These are phyloP conservation scores for Sitodiplosis mosellana DNA, from an alignment of 1,140 invertebrate species.

Conservation along the genomic window DNA sequence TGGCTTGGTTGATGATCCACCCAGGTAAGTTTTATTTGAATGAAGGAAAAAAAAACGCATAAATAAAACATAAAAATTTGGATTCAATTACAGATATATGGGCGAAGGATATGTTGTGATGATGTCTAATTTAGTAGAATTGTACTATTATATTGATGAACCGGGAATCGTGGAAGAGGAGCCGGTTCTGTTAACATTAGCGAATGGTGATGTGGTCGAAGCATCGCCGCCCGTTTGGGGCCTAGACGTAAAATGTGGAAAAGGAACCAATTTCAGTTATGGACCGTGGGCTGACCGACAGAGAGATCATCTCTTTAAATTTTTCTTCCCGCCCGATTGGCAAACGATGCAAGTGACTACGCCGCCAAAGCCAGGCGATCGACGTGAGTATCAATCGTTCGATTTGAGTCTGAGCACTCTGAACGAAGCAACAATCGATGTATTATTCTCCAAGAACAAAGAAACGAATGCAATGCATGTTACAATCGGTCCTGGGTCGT, in stretches of 20 bases:
- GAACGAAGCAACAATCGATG: conserved; percentile 83
- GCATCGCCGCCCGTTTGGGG: conserved; percentile 86
- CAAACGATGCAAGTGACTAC: conserved; percentile 56
- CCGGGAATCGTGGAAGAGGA: conserved; percentile 75
- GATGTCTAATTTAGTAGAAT: conserved; percentile 83
- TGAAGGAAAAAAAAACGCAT: too few relatives aligned
- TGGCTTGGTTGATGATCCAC: conserved; percentile 85
- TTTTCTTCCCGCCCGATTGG: conserved; percentile 89
- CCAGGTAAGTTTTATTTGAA: conserved; percentile 39
- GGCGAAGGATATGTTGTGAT: conserved; percentile 95
- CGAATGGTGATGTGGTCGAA: conserved; percentile 83
- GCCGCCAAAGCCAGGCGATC: conserved; percentile 66
- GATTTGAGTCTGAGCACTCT: conserved; percentile 80
- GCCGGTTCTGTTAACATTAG: conserved; percentile 73
- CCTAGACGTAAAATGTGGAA: conserved; percentile 89
- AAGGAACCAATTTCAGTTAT: conserved; percentile 92
- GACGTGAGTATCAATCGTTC: conserved; percentile 74
- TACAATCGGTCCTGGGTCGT: conserved; percentile 81
- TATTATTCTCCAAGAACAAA: conserved; percentile 89
- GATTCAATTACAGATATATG: conserved; percentile 49
- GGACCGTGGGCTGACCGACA: conserved; percentile 97
- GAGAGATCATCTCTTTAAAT: conserved; percentile 84
- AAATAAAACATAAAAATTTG: not conserved
- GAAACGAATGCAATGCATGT: conserved; percentile 94
- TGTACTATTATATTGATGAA: conserved; percentile 95